phyloP scores from a whole-genome alignment of 2,113 vertebrate genomes.

The Dipodomys stephensi region DNA sequence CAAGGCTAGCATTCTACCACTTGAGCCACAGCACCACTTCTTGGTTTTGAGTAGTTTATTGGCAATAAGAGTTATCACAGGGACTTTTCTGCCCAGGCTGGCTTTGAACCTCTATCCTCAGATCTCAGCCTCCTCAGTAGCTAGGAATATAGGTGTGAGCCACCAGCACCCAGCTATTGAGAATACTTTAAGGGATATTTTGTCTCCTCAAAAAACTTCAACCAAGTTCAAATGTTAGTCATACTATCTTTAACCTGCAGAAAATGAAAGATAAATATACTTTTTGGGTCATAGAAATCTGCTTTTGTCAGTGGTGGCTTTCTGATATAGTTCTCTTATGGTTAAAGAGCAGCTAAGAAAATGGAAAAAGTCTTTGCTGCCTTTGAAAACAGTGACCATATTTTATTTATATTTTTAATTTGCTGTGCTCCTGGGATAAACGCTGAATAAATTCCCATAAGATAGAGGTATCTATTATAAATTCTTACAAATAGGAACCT shows the following conservation, averaged over 20 bases:
- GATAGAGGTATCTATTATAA: too few species aligned
- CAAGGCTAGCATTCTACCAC: too few species aligned
- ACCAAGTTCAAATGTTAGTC: constrained; percentile 28
- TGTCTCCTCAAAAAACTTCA: constrained; percentile 30
- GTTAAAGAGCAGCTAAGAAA: neutral
- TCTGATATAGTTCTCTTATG: neutral
- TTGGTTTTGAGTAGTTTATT: too few species aligned
- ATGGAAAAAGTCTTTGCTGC: neutral
- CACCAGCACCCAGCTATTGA: too few species aligned
- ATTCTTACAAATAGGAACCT: neutral
- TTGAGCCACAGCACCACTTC: too few species aligned
- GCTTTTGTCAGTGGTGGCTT: neutral
- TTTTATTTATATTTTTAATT: neutral
- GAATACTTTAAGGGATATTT: neutral
- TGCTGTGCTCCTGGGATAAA: neutral
- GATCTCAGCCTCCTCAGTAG: too few species aligned
- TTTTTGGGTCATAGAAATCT: neutral
- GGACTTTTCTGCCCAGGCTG: too few species aligned
- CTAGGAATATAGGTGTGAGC: too few species aligned
- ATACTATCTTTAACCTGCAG: neutral
- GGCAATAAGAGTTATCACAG: too few species aligned
- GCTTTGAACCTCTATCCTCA: too few species aligned
- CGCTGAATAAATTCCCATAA: neutral
- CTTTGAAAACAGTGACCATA: constrained; percentile 10
- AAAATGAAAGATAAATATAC: constrained; percentile 59